phyloP scores from a whole-genome alignment of 1,140 invertebrate species.

The Ostrea denselamellosa region DNA sequence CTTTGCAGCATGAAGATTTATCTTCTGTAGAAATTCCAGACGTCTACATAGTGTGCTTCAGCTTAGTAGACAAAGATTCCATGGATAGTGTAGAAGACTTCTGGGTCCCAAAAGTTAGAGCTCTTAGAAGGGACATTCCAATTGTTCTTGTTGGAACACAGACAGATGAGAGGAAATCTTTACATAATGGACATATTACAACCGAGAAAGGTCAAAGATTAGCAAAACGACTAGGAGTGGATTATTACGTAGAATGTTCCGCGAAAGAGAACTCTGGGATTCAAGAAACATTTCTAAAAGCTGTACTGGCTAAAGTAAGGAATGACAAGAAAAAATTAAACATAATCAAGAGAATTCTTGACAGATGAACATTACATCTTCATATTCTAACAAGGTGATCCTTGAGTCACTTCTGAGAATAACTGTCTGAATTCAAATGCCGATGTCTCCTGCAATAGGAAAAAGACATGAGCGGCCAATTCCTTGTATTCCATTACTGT shows the following conservation, averaged over 20 bases:
- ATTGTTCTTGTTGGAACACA: conserved; percentile 86
- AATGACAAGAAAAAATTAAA: conserved; percentile 66
- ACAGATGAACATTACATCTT: conserved; percentile 49
- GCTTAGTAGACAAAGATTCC: conserved; percentile 97
- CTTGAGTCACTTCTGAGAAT: neutral
- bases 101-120: conserved; percentile 82
- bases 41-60: conserved; percentile 99
- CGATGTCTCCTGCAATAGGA: neutral
- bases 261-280: conserved; percentile 93
- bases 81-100: conserved; percentile 98
- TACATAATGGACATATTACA: conserved; percentile 79
- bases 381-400: neutral
- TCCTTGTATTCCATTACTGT: neutral
- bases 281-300: conserved; percentile 93
- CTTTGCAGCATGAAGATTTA: conserved; percentile 85
- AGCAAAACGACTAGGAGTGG: conserved; percentile 86
- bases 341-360: conserved; percentile 61
- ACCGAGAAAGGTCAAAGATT: conserved; percentile 87
- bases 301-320: conserved; percentile 87
- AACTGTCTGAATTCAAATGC: neutral
- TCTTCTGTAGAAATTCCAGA: conserved; percentile 96
- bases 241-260: conserved; percentile 95
- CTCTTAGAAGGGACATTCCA: conserved; percentile 83
- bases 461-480: neutral
- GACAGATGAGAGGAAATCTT: conserved; percentile 59